phyloP scores from a whole-genome alignment of 2,113 vertebrate species.

The Platysteira castanea region DNA sequence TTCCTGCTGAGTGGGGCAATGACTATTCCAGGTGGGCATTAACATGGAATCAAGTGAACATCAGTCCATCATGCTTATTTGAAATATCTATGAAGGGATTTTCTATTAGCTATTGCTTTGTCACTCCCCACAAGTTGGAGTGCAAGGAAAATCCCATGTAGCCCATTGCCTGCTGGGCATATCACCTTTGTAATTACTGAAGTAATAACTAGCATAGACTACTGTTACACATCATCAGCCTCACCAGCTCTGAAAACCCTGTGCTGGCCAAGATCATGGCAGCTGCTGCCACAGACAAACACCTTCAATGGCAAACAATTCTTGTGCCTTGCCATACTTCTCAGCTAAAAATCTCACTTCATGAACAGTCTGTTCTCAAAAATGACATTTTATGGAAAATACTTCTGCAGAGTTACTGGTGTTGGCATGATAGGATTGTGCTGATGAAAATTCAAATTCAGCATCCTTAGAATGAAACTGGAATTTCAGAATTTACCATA shows the following conservation, averaged over 20 bases:
- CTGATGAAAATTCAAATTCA: not conserved
- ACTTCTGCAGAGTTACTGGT: not conserved
- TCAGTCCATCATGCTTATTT: not conserved
- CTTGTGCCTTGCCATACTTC: not conserved
- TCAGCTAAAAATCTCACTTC: not conserved
- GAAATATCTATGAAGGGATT: not conserved
- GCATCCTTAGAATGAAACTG: not conserved
- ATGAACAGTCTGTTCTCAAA: not conserved
- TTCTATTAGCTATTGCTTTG: not conserved
- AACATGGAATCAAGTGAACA: not conserved
- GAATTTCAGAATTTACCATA: not conserved
- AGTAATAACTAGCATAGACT: not conserved
- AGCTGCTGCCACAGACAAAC: not conserved
- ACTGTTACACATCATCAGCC: not conserved
- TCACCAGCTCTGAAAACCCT: rapidly evolving
- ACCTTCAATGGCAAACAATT: not conserved
- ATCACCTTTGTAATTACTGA: not conserved
- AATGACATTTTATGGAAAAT: not conserved
- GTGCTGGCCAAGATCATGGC: not conserved
- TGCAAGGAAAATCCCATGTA: not conserved
- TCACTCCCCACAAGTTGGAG: not conserved
- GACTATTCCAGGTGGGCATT: not conserved
- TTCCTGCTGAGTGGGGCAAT: not conserved
- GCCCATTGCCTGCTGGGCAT: not conserved
- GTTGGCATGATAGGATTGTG: not conserved